phyloP scores from a whole-genome alignment of 2,797 vertebrate species.

The Sarcophilus harrisii region DNA sequence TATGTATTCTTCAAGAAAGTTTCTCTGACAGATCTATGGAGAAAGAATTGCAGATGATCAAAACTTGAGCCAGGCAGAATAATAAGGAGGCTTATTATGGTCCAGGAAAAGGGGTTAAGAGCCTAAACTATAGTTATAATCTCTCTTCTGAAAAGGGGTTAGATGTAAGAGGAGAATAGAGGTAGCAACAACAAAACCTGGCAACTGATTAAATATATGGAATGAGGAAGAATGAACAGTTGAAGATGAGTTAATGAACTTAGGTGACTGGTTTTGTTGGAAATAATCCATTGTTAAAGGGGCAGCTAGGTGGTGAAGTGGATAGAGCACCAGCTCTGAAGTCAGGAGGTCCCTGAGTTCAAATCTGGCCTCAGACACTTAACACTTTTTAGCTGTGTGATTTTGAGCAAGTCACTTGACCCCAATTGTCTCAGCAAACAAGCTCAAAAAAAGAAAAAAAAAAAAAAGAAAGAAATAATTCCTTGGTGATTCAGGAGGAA shows the following conservation, averaged over 20 bases:
- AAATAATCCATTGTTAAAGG: neutral
- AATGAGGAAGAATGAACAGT: neutral
- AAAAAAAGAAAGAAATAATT: neutral
- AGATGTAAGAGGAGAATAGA: neutral
- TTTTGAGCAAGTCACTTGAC: no score
- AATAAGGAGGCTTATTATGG: neutral
- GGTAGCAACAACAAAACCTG: neutral
- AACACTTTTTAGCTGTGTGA: no score
- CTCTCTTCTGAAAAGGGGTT: neutral
- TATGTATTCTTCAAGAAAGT: neutral
- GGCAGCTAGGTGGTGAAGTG: no score
- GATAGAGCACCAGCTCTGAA: no score
- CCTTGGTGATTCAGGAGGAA: neutral
- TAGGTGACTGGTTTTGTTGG: neutral
- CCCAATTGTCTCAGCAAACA: no score
- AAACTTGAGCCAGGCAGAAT: neutral
- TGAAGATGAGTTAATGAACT: neutral
- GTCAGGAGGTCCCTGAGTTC: no score
- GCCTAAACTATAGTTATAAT: neutral
- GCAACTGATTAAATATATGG: neutral
- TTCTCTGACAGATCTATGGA: neutral
- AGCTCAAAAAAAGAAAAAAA: no score
- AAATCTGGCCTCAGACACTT: no score
- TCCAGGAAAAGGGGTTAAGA: neutral
- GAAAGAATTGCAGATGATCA: neutral